Evolutionary conservation across 1,140 invertebrate genomes (phyloP), one percentile per base, ranked within the genome.

Genomic region (Mizuhopecten yessoensis): DNA sequence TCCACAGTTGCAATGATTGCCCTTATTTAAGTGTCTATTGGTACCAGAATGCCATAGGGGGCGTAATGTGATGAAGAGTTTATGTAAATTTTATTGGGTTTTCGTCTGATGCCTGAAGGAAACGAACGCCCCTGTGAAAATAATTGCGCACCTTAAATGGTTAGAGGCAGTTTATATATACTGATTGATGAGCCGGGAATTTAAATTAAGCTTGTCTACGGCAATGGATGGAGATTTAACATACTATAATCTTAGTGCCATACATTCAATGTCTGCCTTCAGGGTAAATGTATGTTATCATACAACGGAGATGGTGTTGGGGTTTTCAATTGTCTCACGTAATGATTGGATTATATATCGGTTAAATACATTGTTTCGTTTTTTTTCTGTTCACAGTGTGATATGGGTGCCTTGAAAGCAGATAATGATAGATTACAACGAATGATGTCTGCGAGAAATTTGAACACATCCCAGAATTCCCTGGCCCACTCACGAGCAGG

Each of bases 361-460:
- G 17, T 45, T 45, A 13, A 15, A 45, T 45, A 17, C n/a, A 75
- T 17, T 75, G 57, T 29, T 75, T 75, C 29, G 11, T 9, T 29
- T 7, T 75, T 29, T 75, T 29, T 11, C n/a, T 29, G 93, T 96
- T 93, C 93, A 45, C 96, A 99, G 98, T 98, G 98, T 96, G 99
- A 99, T 97, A 99, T 99, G 98, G 97, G 98, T 93, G 98, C 98
- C 94, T 96, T 99, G 93, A 99, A 99, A 96, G 98, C 99, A 95
- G 99, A 99, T 96, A 99, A 99, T 96, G 99, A 99, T 94, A 97
- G 99, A 45, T 97, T 99, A 0, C 99, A 99, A 94, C 97, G 98
- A 93, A 97, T 95, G 94, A 93, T 96, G 91, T 89, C 90, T 23
- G 88, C 92, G 20, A 91, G 94, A 36, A 91, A 92, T 86, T 86